Evolutionary conservation across 2,888 invertebrate genomes (phyloP).

Genomic region (Drosophila acutilabella): DNA sequence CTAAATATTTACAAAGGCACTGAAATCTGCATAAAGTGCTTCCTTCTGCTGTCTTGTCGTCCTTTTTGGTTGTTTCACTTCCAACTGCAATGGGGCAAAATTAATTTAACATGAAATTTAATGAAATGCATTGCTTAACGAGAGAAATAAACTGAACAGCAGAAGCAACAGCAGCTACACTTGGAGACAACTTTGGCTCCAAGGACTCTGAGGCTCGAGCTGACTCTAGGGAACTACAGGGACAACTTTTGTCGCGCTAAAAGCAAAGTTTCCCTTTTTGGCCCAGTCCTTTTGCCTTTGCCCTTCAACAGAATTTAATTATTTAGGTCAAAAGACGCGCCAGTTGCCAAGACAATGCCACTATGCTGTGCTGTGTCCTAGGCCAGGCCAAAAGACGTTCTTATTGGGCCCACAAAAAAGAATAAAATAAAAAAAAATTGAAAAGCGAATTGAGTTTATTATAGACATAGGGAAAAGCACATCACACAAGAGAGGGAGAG

Average conservation of each 20-base stretch:
- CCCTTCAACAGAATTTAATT: slow-evolving; percentile 71
- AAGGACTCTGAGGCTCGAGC: slow-evolving; percentile 39
- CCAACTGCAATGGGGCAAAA: slow-evolving; percentile 61
- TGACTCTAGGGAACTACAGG: slow-evolving; percentile 14
- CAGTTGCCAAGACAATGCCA: slow-evolving; percentile 71
- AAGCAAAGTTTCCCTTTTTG: slow-evolving; percentile 56
- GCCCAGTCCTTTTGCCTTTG: slow-evolving; percentile 12
- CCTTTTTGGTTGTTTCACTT: slow-evolving; percentile 42
- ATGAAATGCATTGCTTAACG: slow-evolving; percentile 59
- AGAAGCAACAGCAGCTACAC: slow-evolving; percentile 37
- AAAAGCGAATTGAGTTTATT: slow-evolving; percentile 69
- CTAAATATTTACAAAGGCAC: slow-evolving; percentile 74
- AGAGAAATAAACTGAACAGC: slow-evolving; percentile 7
- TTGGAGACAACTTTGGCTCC: slow-evolving; percentile 45
- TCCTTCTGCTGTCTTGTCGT: not conserved
- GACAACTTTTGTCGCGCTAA: slow-evolving; percentile 39
- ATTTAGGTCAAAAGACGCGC: slow-evolving; percentile 75
- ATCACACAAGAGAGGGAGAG: not conserved
- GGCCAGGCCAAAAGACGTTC: slow-evolving; percentile 16
- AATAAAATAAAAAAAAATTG: slow-evolving; percentile 24
- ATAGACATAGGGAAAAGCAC: slow-evolving; percentile 40
- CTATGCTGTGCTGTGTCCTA: slow-evolving; percentile 34
- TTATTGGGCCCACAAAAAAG: slow-evolving; percentile 6
- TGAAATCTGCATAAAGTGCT: slow-evolving; percentile 65
- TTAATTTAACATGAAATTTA: slow-evolving; percentile 77